Evolutionary conservation across 2,888 invertebrate species (phyloP).

Genomic region (Xestia ashworthii): DNA sequence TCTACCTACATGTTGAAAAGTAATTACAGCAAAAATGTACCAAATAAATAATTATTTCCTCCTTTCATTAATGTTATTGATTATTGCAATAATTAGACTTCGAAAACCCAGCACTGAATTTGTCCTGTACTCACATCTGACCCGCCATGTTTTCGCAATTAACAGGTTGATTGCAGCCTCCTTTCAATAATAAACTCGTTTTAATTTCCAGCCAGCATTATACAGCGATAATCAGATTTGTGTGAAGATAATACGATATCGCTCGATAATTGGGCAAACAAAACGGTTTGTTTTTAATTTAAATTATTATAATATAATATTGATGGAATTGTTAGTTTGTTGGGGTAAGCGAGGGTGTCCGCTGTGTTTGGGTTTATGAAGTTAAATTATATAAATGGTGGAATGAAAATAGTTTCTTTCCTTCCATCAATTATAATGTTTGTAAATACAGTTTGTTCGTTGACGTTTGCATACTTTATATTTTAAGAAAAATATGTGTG

Average conservation of each 20-base stretch:
- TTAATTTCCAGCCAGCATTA: constrained; percentile 71
- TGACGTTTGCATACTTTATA: too few species aligned
- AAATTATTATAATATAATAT: constrained; percentile 41
- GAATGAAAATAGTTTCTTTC: too few species aligned
- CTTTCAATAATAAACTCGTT: constrained; percentile 66
- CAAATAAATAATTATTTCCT: not conserved
- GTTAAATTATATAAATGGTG: not conserved
- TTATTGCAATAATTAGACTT: not conserved
- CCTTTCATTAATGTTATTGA: not conserved
- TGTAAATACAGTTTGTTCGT: too few species aligned
- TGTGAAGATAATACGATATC: constrained; percentile 72
- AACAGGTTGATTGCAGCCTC: constrained; percentile 56
- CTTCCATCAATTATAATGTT: too few species aligned
- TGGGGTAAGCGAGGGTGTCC: not conserved
- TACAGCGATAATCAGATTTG: constrained; percentile 73
- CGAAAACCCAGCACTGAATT: constrained; percentile 6
- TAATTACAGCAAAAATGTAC: not conserved
- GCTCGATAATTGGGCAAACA: constrained; percentile 69
- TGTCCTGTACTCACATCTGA: constrained; percentile 40
- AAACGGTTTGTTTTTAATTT: constrained; percentile 72
- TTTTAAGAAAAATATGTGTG: too few species aligned
- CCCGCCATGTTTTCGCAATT: constrained; percentile 50
- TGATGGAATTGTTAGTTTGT: constrained; percentile 27
- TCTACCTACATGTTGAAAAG: not conserved
- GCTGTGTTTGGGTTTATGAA: constrained; percentile 7